These are phyloP conservation scores for Amblyraja radiata DNA, from an alignment of 2,797 vertebrate species.

Conservation along the genomic window DNA sequence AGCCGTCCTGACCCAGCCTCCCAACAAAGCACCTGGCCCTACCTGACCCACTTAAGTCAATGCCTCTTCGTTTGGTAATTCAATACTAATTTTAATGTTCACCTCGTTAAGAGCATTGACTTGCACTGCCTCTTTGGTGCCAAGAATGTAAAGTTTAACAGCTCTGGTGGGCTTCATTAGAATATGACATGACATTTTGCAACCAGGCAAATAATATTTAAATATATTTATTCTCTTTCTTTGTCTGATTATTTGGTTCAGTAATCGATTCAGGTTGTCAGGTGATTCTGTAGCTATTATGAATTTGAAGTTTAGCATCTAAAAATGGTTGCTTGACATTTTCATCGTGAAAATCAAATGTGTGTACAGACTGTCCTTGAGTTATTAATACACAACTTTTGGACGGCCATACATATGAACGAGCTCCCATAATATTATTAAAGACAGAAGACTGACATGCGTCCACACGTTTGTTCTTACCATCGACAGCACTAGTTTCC, in stretches of 20 bases:
- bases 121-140: background rate
- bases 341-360: no score
- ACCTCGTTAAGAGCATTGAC: background rate
- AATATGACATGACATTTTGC: background rate
- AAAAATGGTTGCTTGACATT: background rate
- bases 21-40: no score
- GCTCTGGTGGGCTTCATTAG: background rate
- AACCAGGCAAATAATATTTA: background rate
- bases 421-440: no score
- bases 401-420: no score
- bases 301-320: background rate
- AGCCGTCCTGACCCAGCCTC: no score
- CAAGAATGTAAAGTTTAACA: background rate
- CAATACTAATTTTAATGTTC: background rate
- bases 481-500: no score
- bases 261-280: background rate
- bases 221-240: background rate
- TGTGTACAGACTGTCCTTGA: no score
- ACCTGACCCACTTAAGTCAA: background rate
- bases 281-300: background rate
- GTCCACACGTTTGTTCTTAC: no score
- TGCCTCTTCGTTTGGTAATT: background rate
- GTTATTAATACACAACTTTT: no score
- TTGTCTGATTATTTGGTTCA: background rate
- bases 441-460: no score